These are phyloP conservation scores for Pangasius djambal DNA, from an alignment of 2,797 vertebrate genomes.

Conservation along the genomic window DNA sequence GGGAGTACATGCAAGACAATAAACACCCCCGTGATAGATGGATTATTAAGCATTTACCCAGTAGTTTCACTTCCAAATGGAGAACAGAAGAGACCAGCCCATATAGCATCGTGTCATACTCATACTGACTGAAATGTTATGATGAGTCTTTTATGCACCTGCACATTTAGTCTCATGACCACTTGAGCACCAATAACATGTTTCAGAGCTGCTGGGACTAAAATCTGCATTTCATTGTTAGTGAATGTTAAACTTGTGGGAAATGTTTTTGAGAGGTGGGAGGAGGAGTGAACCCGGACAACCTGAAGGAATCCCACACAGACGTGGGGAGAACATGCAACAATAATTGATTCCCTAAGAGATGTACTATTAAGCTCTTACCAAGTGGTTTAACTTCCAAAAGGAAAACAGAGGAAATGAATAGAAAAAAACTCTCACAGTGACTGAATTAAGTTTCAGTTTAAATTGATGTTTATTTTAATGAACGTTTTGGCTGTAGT, in stretches of 20 bases:
- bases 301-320: not conserved
- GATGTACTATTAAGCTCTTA: not conserved
- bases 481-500: not conserved
- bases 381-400: not conserved
- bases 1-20: not conserved
- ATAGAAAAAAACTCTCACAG: not conserved
- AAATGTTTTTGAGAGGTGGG: not conserved
- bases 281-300: not conserved
- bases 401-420: not conserved
- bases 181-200: not conserved
- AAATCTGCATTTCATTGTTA: not conserved
- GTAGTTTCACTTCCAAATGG: not conserved
- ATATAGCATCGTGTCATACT: not conserved
- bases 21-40: not conserved
- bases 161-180: not conserved
- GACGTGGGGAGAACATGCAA: not conserved
- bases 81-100: not conserved
- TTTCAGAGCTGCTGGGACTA: not conserved
- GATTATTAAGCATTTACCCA: not conserved
- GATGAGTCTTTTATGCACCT: not conserved
- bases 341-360: not conserved
- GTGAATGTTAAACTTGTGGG: not conserved
- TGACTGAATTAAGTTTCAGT: not conserved
- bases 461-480: not conserved
- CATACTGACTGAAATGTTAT: not conserved